Percentiles rank a stretch among this genome's conserved stretches.
Conservation (phyloP, 1,140 invertebrate species). For the Drosophila melanica region DNA sequence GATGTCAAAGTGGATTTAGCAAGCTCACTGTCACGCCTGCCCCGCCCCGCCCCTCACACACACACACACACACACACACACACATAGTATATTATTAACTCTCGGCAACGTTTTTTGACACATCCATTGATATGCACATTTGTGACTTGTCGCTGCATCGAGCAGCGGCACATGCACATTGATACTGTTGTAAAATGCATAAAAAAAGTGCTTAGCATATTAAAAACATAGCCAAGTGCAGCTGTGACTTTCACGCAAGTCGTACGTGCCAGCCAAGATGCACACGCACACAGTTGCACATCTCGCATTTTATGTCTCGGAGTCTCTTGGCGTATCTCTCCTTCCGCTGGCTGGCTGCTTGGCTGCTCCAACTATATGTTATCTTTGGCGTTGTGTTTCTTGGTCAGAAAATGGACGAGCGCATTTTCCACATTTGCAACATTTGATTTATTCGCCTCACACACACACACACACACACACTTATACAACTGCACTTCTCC, state of each 20-base stretch:
- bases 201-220: slow-evolving; percentile 72
- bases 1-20: slow-evolving; percentile 31
- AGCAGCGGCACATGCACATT: slow-evolving; percentile 33
- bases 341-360: not conserved
- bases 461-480: not conserved
- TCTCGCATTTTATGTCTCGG: slow-evolving; percentile 14
- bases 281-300: slow-evolving; percentile 1
- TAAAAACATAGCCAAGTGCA: slow-evolving; percentile 65
- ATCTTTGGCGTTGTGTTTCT: slow-evolving; percentile 31
- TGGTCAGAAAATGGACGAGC: slow-evolving; percentile 41
- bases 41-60: not conserved
- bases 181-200: slow-evolving; percentile 70
- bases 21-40: slow-evolving; percentile 11
- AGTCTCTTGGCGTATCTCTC: not conserved
- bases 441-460: slow-evolving; percentile 58
- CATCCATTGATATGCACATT: slow-evolving; percentile 70
- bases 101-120: slow-evolving; percentile 62
- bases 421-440: slow-evolving; percentile 61
- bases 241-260: slow-evolving; percentile 45
- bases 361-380: not conserved
- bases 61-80: slow-evolving; percentile 17
- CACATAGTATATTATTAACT: slow-evolving; percentile 61
- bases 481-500: slow-evolving; percentile 15
- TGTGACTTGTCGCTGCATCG: slow-evolving; percentile 62
- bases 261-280: slow-evolving; percentile 48